Base-by-base conservation (phyloP, 1,140 invertebrate species). In the Drosophila parvula region DNA sequence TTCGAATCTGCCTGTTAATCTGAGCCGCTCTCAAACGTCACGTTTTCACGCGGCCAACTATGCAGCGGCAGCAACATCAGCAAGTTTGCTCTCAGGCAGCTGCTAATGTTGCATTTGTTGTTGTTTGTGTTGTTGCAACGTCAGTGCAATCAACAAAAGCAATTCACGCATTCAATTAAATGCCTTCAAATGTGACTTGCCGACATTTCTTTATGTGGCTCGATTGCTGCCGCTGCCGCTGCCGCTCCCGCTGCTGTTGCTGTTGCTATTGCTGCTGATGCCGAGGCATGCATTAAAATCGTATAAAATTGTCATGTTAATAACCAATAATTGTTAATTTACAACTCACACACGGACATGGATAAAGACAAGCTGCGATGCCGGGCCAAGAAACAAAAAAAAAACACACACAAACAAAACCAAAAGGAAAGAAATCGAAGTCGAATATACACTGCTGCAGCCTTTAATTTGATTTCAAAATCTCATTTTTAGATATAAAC, bases 241-340 rank as follows among this genome's bases (percentile, higher is more conserved):
- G 22, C 22, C 22, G 22, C 22, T n/a, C n/a, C n/a, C n/a, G 64
- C 30, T 70, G 77, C 67, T 47, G 22, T 3, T 22, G 22, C 22
- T 22, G 22, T 22, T 22, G 22, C 22, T 3, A 3, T 3, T 22
- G 22, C 22, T 22, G 22, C 22, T 5, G n/a, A 2, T 5, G 74
- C 57, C 53, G 69, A 67, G 83, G 79, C 82, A 89, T 89, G 78
- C 85, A 77, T 88, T 84, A 90, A 90, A 90, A 81, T 86, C 78
- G 70, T 88, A 90, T 90, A 84, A 90, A 90, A 89, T 91, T 90
- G 88, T 90, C 88, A 90, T 90, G 88, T 90, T 90, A 88, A 89
- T 90, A 78, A 79, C 83, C 83, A 88, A 90, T 90, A 90, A 90
- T 90, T 83, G 88, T 83, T 84, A 91, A 90, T 90, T 90, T 89